phyloP scores from a whole-genome alignment of 2,888 invertebrate genomes.

The Keiferia lycopersicella region DNA sequence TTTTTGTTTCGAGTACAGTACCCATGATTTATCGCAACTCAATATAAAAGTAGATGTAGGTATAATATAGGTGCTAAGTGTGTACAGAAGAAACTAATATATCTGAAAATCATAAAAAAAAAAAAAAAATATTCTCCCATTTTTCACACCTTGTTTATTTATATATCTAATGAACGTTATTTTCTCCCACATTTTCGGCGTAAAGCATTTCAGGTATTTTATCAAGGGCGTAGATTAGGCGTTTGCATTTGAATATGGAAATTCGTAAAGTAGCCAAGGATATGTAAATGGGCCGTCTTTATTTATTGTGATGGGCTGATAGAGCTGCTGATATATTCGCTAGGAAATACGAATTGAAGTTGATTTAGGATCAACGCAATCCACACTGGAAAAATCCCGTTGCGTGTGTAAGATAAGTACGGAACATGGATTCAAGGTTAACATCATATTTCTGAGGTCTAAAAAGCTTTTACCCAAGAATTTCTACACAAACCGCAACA shows the following conservation, averaged over 20 bases:
- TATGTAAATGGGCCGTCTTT: slow-evolving; percentile 22
- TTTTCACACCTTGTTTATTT: too few relatives aligned
- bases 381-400: background rate
- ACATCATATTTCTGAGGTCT: too few relatives aligned
- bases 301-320: slow-evolving; percentile 25
- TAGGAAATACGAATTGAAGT: slow-evolving; percentile 8
- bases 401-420: background rate
- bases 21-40: too few relatives aligned
- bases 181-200: background rate
- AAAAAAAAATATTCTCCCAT: too few relatives aligned
- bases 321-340: slow-evolving; percentile 19
- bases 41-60: background rate
- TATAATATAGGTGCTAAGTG: background rate
- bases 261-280: slow-evolving; percentile 18
- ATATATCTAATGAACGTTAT: background rate
- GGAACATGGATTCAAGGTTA: background rate
- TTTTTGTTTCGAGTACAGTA: too few relatives aligned
- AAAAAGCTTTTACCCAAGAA: too few relatives aligned
- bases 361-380: slow-evolving; percentile 4
- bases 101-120: too few relatives aligned
- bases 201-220: slow-evolving; percentile 16
- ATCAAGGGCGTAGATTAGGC: slow-evolving; percentile 20
- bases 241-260: slow-evolving; percentile 22
- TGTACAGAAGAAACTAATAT: background rate
- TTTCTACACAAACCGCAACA: background rate